Evolutionary conservation across 2,113 vertebrate genomes (phyloP).

Genomic region (Dicaeum eximium): DNA sequence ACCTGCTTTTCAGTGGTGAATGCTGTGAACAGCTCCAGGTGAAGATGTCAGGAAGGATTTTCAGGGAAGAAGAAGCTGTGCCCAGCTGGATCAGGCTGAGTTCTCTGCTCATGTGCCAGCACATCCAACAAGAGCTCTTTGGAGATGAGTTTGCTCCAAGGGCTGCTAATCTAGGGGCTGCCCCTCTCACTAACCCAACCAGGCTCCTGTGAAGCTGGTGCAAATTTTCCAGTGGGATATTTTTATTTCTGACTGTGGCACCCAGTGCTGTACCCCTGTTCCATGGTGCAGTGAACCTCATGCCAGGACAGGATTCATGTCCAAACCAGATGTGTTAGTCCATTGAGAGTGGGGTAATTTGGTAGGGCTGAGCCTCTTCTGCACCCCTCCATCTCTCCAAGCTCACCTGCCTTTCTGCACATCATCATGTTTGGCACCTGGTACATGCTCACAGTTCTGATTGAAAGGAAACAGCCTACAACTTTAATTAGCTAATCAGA

Average conservation of each 20-base stretch:
- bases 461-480: constrained; percentile 55
- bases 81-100: not conserved
- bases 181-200: not conserved
- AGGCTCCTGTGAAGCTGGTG: not conserved
- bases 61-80: not conserved
- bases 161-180: not conserved
- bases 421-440: constrained; percentile 28
- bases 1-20: not conserved
- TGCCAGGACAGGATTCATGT: not conserved
- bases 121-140: not conserved
- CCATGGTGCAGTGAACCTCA: rapidly evolving
- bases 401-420: not conserved
- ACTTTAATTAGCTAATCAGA: constrained; percentile 60
- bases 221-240: not conserved
- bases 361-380: not conserved
- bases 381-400: not conserved
- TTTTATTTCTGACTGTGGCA: not conserved
- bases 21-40: not conserved
- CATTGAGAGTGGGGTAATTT: not conserved
- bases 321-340: not conserved
- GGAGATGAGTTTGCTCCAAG: not conserved
- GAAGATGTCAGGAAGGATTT: not conserved
- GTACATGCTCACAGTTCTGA: constrained; percentile 26
- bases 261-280: not conserved
- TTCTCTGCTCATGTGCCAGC: not conserved